Conservation (phyloP, 2,888 invertebrate species). For the Aphidius colemani region DNA sequence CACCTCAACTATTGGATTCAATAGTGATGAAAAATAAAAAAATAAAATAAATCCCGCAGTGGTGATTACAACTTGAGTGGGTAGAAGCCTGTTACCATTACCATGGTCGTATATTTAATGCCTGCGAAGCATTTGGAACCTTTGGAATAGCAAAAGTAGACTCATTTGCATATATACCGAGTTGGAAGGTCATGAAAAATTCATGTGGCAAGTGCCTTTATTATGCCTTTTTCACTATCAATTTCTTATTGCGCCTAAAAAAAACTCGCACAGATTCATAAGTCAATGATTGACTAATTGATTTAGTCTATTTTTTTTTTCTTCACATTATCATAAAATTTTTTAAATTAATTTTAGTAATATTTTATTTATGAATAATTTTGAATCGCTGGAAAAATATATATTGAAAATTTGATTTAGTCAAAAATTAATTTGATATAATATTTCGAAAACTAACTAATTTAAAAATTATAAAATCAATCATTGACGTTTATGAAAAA, state of each 20-base stretch:
- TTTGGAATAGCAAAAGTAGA: constrained; percentile 54
- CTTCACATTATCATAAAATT: too few relatives aligned
- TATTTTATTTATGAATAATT: background rate
- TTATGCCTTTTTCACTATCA: constrained; percentile 51
- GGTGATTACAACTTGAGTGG: background rate
- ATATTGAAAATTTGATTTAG: background rate
- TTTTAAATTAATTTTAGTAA: background rate
- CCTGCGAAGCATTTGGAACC: constrained; percentile 54
- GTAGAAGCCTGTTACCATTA: constrained; percentile 47
- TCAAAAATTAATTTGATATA: background rate
- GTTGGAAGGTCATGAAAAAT: constrained; percentile 55
- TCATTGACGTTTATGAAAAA: background rate
- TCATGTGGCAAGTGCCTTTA: constrained; percentile 48
- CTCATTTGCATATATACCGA: constrained; percentile 56
- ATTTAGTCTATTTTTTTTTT: constrained; percentile 3
- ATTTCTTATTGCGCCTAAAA: constrained; percentile 48
- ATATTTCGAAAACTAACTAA: too few relatives aligned
- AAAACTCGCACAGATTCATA: background rate
- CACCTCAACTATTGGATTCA: constrained; percentile 8
- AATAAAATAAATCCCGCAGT: background rate
- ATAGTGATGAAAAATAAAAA: constrained; percentile 20
- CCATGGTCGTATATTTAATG: constrained; percentile 51
- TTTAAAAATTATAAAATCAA: too few relatives aligned
- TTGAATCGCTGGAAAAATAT: too few relatives aligned
- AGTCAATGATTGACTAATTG: background rate